Evolutionary conservation across 2,797 vertebrate genomes (phyloP), one percentile per base, ranked within the genome.

Genomic region (Pterois miles): DNA sequence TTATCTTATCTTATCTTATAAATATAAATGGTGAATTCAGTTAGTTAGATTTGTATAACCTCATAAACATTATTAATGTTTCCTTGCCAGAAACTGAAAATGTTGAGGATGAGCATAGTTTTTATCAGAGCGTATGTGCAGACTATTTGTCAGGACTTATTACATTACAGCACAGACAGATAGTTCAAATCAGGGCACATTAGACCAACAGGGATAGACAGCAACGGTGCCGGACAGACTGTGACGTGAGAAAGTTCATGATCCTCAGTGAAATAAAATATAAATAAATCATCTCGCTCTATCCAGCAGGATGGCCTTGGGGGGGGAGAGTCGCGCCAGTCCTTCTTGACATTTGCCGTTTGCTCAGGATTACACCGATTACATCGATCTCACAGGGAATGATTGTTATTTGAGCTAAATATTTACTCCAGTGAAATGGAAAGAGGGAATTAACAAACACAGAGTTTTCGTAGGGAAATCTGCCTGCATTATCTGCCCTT

Each of bases 401-500:
- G 88, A 89, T 91, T 91, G 83, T 85, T 93, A 84, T 93, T 93
- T 92, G 88, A 89, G 71, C 78, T 78, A 89, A 93, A 92, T 92
- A 92, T 92, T 93, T 87, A 85, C 89, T 65, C 12, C 3, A 10
- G 63, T 76, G 79, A 85, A 86, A 91, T 75, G 63, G 65, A 53
- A 53, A 65, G 69, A 48, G 65, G 66, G 80, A 83, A 86, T 91
- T 87, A 89, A 79, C 83, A 88, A 88, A 82, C 83, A 87, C 54
- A 65, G 50, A 69, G 76, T 58, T 68, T 82, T 83, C n/a, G 11
- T 48, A 22, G 75, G 82, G 76, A 85, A 71, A 79, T 81, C 25
- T 50, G 40, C n/a, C 50, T 14, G 71, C 34, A 68, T 86, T 80
- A 89, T 91, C 90, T 81, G 60, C 58, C 65, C 76, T 86, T 80